Evolutionary conservation across 2,113 vertebrate genomes (phyloP), one percentile per base, ranked within the genome.

Genomic region (Spea bombifrons): DNA sequence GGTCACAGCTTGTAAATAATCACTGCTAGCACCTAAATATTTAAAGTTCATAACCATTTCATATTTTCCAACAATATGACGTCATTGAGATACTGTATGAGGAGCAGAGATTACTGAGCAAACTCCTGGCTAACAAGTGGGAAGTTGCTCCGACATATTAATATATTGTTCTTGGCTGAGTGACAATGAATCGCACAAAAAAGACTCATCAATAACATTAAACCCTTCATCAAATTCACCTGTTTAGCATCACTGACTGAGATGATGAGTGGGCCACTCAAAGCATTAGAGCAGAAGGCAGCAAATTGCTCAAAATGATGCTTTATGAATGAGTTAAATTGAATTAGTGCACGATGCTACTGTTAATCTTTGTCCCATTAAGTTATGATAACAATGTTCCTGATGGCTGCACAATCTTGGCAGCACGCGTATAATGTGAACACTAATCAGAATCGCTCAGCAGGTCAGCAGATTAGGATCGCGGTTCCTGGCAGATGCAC

Each of bases 401-500:
- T 84, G 83, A 81, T 9, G 82, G 81, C 82, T 83, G 82, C 76
- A 78, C 68, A 81, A 59, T 84, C 82, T 82, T 82, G 55, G 76
- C 72, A 79, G 73, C 77, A 63, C 73, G 53, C 71, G 75, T 82
- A 71, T 80, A 83, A 82, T 80, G 82, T 69, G 81, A 85, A 80
- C 82, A 84, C 77, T 82, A 83, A 81, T 80, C 83, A 85, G 81
- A 79, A 82, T 84, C 81, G 81, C 73, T 86, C 84, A 83, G 85
- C 82, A 83, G 70, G 44, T 83, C 86, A 87, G 82, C 85, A 81
- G 78, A 82, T 45, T 75, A 72, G 86, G 88, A 89, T 90, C 87
- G 87, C 71, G 89, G 91, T 48, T 81, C 5, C 86, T 81, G 89
- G 88, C 94, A 95, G 94, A 89, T 95, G 94, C 93, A 88, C 72